phyloP scores from a whole-genome alignment of 2,113 vertebrate species.

The Penelope pileata region DNA sequence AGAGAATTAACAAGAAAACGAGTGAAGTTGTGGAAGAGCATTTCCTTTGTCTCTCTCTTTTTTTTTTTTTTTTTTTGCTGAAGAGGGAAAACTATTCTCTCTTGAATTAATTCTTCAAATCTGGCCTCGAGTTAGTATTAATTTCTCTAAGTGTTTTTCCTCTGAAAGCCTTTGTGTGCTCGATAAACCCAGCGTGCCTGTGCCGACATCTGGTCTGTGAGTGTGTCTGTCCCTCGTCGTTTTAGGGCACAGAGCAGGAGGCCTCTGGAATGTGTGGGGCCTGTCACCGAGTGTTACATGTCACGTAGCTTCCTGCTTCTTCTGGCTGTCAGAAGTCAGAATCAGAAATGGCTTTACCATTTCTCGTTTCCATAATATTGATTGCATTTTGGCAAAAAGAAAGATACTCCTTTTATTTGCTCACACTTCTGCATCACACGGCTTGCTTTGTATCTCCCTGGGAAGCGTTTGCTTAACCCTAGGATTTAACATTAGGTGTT shows the following conservation, averaged over 20 bases:
- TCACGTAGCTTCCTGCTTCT: neutral
- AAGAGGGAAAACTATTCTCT: neutral
- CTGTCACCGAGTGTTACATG: fast-evolving
- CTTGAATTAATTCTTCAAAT: neutral
- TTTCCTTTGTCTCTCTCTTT: neutral
- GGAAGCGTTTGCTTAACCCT: neutral
- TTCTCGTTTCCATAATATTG: neutral
- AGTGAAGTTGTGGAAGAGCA: neutral
- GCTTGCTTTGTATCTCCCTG: neutral
- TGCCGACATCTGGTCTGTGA: neutral
- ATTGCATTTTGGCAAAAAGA: neutral
- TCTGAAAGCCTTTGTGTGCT: neutral
- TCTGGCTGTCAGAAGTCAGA: neutral
- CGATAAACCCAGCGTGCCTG: neutral
- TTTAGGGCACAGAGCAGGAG: neutral
- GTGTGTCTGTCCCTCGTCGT: neutral
- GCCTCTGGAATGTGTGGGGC: neutral
- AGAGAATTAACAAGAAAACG: neutral
- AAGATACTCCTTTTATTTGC: neutral
- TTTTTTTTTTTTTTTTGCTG: neutral
- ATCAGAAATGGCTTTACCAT: neutral
- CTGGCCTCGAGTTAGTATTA: neutral
- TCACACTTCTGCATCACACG: neutral
- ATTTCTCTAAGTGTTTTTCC: neutral
- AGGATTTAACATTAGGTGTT: neutral